phyloP scores from a whole-genome alignment of 2,888 invertebrate species.

The Vanessa cardui region DNA sequence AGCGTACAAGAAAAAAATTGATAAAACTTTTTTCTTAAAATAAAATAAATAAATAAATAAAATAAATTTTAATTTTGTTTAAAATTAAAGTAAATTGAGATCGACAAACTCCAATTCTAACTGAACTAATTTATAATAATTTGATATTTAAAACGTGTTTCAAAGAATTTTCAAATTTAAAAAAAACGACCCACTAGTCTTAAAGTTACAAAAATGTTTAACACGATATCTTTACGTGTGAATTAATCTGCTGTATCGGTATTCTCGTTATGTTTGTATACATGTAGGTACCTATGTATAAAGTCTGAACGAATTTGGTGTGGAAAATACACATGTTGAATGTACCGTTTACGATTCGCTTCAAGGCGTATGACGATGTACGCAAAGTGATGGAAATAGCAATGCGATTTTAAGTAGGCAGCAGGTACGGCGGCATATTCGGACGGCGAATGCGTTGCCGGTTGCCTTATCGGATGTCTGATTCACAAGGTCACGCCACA shows the following conservation, averaged over 20 bases:
- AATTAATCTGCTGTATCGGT: not conserved
- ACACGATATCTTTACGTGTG: no score
- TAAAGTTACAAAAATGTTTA: not conserved
- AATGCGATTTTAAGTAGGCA: constrained; percentile 27
- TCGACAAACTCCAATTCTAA: no score
- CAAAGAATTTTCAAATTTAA: no score
- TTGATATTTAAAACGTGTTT: no score
- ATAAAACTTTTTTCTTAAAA: no score
- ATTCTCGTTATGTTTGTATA: not conserved
- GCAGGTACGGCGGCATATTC: constrained; percentile 49
- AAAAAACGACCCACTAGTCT: no score
- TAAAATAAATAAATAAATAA: no score
- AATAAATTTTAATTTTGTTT: no score
- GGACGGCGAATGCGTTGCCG: constrained; percentile 59
- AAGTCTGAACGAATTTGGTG: not conserved
- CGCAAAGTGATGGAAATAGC: constrained; percentile 31
- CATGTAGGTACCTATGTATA: not conserved
- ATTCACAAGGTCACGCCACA: constrained; percentile 74
- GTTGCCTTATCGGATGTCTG: constrained; percentile 72
- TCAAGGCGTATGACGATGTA: constrained; percentile 33
- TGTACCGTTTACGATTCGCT: constrained; percentile 18
- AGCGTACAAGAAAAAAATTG: no score
- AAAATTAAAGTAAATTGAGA: no score
- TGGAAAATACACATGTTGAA: constrained; percentile 37
- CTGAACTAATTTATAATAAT: no score